Base-by-base conservation (phyloP, 2,113 vertebrate species). In the Lasiurus cinereus region DNA sequence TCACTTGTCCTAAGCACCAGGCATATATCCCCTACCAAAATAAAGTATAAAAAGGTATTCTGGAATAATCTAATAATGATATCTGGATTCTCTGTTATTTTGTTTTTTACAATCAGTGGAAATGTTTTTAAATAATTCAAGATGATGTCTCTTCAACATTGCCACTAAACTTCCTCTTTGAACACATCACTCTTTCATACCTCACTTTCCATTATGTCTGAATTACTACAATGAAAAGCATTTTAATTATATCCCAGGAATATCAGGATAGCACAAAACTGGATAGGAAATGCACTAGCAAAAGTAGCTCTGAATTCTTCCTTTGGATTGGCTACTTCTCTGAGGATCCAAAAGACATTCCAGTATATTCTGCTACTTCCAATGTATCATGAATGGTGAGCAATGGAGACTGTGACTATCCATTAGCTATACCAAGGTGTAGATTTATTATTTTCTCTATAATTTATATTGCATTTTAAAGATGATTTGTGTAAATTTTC, bases 391-490 rank as follows among this genome's bases (percentile, higher is more conserved):
- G 22, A 62, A n/a, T 54, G 18, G 39, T 43, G 5, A 46, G 19
- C 56, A 79, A 5, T 27, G 31, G 31, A 88, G 33, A 54, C 19
- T 62, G 2, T 6, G 1, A 88, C 29, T 56, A 3, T 76, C 52
- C 70, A 39, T 54, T 33, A 56, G 27, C 52, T 70, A 33, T 54
- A 19, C 13, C 59, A 52, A 43, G 48, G 19, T 4, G 0, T 46
- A 82, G 18, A 66, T 31, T 78, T 14, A 31, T 43, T 77, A 36
- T 88, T 95, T 90, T 64, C 21, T 36, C 43, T 77, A 11, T 64
- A 16, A 87, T 43, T 74, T 93, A 24, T 70, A 50, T 80, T 67
- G 46, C 33, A 91, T 83, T 83, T 64, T 82, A 48, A 91, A 85
- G 19, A 88, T 43, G 12, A 74, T 50, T 90, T 83, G 74, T 50